phyloP scores from a whole-genome alignment of 2,888 invertebrate genomes.

The Enoplolaimus lenunculus region DNA sequence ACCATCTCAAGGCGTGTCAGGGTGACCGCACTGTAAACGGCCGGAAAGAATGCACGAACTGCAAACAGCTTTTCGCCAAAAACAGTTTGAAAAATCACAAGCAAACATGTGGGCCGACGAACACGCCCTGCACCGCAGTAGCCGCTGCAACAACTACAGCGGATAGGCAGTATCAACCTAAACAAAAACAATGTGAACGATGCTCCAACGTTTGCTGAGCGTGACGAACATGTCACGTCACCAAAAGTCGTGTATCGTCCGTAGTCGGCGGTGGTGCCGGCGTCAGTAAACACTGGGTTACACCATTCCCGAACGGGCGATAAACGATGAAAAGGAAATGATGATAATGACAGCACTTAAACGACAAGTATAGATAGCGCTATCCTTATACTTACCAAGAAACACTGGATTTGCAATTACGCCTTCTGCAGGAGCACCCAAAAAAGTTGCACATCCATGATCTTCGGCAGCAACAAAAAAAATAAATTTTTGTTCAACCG shows the following conservation, averaged over 20 bases:
- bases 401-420: too few relatives aligned
- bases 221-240: slow-evolving; percentile 12
- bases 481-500: too few relatives aligned
- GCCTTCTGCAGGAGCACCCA: too few relatives aligned
- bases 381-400: too few relatives aligned
- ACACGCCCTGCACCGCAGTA: neutral
- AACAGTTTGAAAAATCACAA: neutral
- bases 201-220: neutral
- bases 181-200: slow-evolving; percentile 1
- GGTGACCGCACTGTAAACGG: neutral
- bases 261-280: neutral
- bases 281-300: neutral
- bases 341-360: too few relatives aligned
- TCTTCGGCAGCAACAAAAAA: too few relatives aligned
- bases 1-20: slow-evolving; percentile 6
- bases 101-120: neutral
- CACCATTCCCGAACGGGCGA: neutral
- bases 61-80: slow-evolving; percentile 4
- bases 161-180: neutral
- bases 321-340: neutral
- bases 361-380: too few relatives aligned
- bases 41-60: neutral
- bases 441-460: too few relatives aligned
- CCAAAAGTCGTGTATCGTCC: neutral
- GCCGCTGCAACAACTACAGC: neutral